Conservation (phyloP, 1,140 invertebrate species). For the Drosophila asahinai region DNA sequence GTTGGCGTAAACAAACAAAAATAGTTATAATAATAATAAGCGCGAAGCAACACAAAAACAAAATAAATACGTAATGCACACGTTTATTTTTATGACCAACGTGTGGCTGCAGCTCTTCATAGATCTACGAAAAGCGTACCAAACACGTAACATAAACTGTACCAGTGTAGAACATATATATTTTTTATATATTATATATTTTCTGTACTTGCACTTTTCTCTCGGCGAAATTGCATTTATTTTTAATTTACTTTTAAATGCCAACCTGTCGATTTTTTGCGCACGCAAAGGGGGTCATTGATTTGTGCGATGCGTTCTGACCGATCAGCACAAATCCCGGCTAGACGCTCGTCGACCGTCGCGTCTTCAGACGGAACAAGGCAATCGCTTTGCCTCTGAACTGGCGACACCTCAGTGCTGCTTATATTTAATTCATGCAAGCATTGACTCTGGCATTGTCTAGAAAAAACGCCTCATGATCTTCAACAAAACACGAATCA, state of each 20-base stretch:
- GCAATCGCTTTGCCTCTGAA: conserved; percentile 1
- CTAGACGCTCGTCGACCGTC: conserved; percentile 23
- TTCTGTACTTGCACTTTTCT: conserved; percentile 36
- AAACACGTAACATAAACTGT: conserved; percentile 12
- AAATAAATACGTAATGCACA: conserved; percentile 35
- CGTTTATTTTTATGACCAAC: conserved; percentile 40
- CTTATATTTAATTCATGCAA: conserved; percentile 12
- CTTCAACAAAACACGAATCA: conserved; percentile 13
- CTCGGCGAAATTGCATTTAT: conserved; percentile 50
- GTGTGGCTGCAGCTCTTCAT: conserved; percentile 34
- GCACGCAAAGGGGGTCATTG: conserved; percentile 72
- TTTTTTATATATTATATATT: conserved; percentile 14
- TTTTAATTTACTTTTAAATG: conserved; percentile 63
- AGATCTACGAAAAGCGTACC: conserved; percentile 1
- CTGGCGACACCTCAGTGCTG: conserved; percentile 7
- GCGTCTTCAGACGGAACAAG: conserved; percentile 37
- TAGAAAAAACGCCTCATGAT: conserved; percentile 11
- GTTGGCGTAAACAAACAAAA: conserved; percentile 74
- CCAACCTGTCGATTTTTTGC: conserved; percentile 58
- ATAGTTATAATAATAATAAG: conserved; percentile 63
- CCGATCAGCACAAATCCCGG: conserved; percentile 41
- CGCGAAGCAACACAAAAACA: conserved; percentile 45
- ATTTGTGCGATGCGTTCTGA: conserved; percentile 49
- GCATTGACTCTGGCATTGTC: conserved; percentile 37
- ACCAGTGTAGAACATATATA: conserved; percentile 34